Percentiles rank a stretch among this genome's conserved stretches.
Evolutionary conservation across 2,888 invertebrate species (phyloP).

Genomic region (Brachycybe producta): DNA sequence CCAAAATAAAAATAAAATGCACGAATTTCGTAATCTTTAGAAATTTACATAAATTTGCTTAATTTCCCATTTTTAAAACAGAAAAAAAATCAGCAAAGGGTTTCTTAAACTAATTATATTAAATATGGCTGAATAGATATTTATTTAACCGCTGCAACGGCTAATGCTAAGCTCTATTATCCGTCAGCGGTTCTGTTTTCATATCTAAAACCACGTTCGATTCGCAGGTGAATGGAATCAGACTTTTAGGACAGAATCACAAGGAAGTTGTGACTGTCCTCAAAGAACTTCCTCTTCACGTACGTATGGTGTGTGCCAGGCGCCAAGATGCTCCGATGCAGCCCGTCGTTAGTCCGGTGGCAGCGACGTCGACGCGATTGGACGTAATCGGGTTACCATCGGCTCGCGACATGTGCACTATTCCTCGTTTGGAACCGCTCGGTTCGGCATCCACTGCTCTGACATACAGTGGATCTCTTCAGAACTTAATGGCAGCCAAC

Average conservation of each 20-base stretch:
- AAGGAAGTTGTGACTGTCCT: slow-evolving; percentile 85
- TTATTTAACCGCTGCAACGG: too few species aligned
- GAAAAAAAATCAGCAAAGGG: too few species aligned
- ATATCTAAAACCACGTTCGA: too few species aligned
- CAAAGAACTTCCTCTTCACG: slow-evolving; percentile 77
- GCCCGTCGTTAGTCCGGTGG: slow-evolving; percentile 10
- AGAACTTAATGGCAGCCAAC: slow-evolving; percentile 59
- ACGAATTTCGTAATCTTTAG: too few species aligned
- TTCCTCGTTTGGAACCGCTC: slow-evolving; percentile 13
- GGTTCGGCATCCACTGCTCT: slow-evolving; percentile 8
- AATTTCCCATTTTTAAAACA: too few species aligned
- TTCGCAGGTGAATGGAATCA: slow-evolving; percentile 82
- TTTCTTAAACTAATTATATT: too few species aligned
- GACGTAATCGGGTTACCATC: background rate
- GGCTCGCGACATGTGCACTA: slow-evolving; percentile 11
- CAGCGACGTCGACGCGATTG: slow-evolving; percentile 1
- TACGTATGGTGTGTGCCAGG: slow-evolving; percentile 79
- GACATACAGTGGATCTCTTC: slow-evolving; percentile 58
- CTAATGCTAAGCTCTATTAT: too few species aligned
- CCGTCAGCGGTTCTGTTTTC: too few species aligned
- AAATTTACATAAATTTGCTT: too few species aligned
- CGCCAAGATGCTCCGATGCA: slow-evolving; percentile 20
- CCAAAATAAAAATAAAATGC: too few species aligned
- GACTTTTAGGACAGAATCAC: slow-evolving; percentile 82
- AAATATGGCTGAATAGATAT: too few species aligned